Conservation (phyloP, 1,140 invertebrate species). For the Nasonia giraulti region DNA sequence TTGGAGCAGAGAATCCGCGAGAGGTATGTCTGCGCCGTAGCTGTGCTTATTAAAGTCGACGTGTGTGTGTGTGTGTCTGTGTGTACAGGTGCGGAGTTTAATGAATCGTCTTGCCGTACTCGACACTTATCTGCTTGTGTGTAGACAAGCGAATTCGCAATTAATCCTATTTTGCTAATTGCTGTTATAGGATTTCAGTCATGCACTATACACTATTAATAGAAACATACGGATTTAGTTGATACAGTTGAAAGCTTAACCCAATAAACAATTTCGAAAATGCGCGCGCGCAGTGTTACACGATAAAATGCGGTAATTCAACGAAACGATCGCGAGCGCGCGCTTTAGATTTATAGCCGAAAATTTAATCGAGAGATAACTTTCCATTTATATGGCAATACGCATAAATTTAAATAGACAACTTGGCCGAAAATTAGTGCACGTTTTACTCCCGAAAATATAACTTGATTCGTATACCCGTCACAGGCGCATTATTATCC, state of each 20-base stretch:
- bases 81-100: neutral
- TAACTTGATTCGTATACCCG: neutral
- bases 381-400: neutral
- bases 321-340: neutral
- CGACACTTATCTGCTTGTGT: neutral
- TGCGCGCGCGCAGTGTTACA: neutral
- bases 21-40: neutral
- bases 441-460: neutral
- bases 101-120: neutral
- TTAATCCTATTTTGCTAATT: too few relatives aligned
- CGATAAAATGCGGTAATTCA: neutral
- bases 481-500: neutral
- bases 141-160: too few relatives aligned
- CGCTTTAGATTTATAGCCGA: neutral
- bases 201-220: too few relatives aligned
- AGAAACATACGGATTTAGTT: too few relatives aligned
- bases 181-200: too few relatives aligned
- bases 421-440: neutral
- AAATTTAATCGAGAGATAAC: slow-evolving; percentile 1
- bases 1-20: neutral
- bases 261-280: neutral
- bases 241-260: too few relatives aligned
- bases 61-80: neutral
- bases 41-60: neutral
- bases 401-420: neutral